phyloP scores from a whole-genome alignment of 2,888 invertebrate genomes.

The Erpobdella octoculata region DNA sequence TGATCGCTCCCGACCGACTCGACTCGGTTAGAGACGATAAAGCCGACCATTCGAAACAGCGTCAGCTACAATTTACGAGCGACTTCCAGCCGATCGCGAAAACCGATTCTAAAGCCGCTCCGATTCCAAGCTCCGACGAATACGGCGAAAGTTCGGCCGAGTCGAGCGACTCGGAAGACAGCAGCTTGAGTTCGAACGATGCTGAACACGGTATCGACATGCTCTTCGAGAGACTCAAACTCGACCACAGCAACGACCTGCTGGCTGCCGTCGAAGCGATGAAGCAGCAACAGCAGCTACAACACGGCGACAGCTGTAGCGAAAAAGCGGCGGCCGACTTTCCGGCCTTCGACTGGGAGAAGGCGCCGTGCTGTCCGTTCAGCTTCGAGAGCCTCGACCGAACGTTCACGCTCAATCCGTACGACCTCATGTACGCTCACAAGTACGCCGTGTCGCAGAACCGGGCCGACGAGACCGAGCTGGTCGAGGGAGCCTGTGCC shows the following conservation, averaged over 20 bases:
- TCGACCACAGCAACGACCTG: constrained; percentile 17
- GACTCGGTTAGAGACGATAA: not conserved
- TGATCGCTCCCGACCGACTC: not conserved
- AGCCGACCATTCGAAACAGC: not conserved
- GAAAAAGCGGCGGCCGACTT: not conserved
- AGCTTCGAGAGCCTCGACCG: constrained; percentile 27
- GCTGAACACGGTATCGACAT: constrained; percentile 19
- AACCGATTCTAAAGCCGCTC: not conserved
- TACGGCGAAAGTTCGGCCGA: constrained; percentile 28
- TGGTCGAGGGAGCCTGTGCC: not conserved
- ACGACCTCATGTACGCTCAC: constrained; percentile 28
- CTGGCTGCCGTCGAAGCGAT: constrained; percentile 18
- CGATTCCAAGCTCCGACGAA: constrained; percentile 19
- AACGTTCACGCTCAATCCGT: constrained; percentile 27
- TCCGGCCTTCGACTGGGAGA: constrained; percentile 23
- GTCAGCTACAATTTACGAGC: not conserved
- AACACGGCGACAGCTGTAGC: not conserved
- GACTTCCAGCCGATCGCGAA: not conserved
- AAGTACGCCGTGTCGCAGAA: constrained; percentile 21
- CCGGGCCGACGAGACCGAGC: not conserved
- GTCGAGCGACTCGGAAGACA: constrained; percentile 25
- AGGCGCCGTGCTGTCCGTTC: constrained; percentile 18
- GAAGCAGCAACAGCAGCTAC: not conserved
- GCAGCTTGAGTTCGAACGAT: constrained; percentile 24
- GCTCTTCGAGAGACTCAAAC: constrained; percentile 25